Base-by-base conservation (phyloP, 2,888 invertebrate species). In the Hypselothyrea guttata region DNA sequence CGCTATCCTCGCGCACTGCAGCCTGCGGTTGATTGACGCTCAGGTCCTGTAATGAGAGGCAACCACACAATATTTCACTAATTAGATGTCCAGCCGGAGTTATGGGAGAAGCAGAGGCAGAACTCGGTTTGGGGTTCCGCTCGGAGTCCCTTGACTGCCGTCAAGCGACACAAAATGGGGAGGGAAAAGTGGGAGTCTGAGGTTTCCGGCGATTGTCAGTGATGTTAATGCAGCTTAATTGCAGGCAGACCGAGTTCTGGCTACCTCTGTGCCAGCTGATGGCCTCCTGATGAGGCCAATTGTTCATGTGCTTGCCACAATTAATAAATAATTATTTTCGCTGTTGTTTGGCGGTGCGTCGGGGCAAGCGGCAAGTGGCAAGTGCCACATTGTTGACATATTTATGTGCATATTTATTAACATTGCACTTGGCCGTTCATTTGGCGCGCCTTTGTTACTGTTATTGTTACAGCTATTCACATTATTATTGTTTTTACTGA, bases 1-100 rank as follows among this genome's bases (percentile, higher is more conserved):
- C 94, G 46, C 94, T 94, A 3, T 93, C 94, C 86, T 94, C 93
- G 88, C 94, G 93, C 60, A 92, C 91, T 44, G 90, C 88, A 47
- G 89, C 88, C 67, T 88, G 88, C 59, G 91, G 90, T 75, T 91
- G 91, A 86, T 92, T 92, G 71, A 92, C 89, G 60, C 90, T 90
- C 54, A 92, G 88, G 64, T 91, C 91, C 92, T 92, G 89, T 22
- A 73, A 69, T 41, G 63, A 65, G 54, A 57, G 44, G 12, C 31
- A 47, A 31, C 5, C 11, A 7, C 47, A 70, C 62, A 72, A 73
- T 63, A 49, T 58, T 22, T 37, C 69, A 60, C 69, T 71, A 71
- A 71, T 71, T 71, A 71, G 64, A 54, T 22, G 41, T 7, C 40
- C 34, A 48, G 22, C 8, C 2, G 37, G 37, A 40, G 18, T 15